Evolutionary conservation across 2,113 vertebrate genomes (phyloP), one percentile per base, ranked within the genome.

Genomic region (Prionailurus bengalensis): DNA sequence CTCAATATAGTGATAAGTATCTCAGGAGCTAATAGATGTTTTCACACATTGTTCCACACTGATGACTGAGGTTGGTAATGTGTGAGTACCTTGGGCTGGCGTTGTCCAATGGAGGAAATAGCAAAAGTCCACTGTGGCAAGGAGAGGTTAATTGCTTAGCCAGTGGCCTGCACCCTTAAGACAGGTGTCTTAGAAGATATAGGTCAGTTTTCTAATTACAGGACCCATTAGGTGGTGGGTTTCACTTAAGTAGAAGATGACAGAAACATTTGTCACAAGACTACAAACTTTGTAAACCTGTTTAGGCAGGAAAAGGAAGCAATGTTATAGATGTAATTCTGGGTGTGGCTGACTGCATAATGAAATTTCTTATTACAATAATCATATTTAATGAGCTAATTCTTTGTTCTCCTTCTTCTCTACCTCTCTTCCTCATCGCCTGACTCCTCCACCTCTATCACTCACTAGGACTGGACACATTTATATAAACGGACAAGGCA

Each of bases 221-320:
- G 19, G 4, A 29, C 71, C n/a, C 71, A 29, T n/a, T 19, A 23
- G 55, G 4, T 82, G 51, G 4, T 94, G 3, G 65, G 19, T 51
- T 78, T 39, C 31, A 61, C 76, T 71, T 81, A 65, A 58, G 66
- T 25, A 65, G 92, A 61, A 90, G 66, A 33, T 66, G 42, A 88
- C 42, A 81, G 88, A 81, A 36, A 39, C 76, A n/a, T 91, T 39
- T 61, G 21, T 94, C 45, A 48, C 13, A 13, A 68, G 81, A 66
- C 33, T 51, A 13, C 63, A 48, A 88, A 73, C 16, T 9, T 8
- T 14, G 36, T 58, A 85, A 87, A 83, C 91, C 66, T 74, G 85
- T 83, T 61, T n/a, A 29, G 63, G 21, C 96, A 93, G 89, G 91
- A 86, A 87, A 53, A 61, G 91, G 81, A 82, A 97, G 71, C 29